These are phyloP conservation scores for Sesamia inferens DNA, from an alignment of 2,888 invertebrate species.

Conservation along the genomic window DNA sequence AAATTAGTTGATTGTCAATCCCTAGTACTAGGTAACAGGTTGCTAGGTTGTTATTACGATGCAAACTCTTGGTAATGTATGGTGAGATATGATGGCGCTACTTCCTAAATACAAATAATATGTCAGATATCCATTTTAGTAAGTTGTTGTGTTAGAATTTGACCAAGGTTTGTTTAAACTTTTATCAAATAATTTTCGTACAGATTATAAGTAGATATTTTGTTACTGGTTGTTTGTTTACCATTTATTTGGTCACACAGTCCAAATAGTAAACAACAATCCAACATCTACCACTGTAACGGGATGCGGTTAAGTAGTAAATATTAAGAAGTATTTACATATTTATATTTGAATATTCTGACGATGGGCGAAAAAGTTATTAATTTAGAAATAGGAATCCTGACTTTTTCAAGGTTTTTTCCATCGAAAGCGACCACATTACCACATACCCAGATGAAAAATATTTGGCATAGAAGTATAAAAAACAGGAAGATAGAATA, in stretches of 20 bases:
- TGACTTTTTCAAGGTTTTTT: neutral
- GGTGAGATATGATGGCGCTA: neutral
- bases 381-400: neutral
- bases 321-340: neutral
- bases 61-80: neutral
- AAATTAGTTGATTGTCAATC: too few relatives aligned
- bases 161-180: neutral
- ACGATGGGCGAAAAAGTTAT: neutral
- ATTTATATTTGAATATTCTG: slow-evolving; percentile 1
- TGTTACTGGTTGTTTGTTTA: neutral
- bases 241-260: neutral
- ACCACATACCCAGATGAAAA: too few relatives aligned
- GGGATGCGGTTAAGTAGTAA: slow-evolving; percentile 24
- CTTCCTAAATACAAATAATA: neutral
- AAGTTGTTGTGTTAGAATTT: neutral
- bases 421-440: neutral
- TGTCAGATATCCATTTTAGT: neutral
- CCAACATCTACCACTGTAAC: neutral
- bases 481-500: too few relatives aligned
- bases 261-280: neutral
- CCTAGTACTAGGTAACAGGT: too few relatives aligned
- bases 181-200: neutral
- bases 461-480: too few relatives aligned
- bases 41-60: too few relatives aligned
- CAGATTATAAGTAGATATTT: neutral